Evolutionary conservation across 37 sponge, comb jelly and placozoan genomes (phyloP).

Genomic region (Halisarca cf. caerulea): DNA sequence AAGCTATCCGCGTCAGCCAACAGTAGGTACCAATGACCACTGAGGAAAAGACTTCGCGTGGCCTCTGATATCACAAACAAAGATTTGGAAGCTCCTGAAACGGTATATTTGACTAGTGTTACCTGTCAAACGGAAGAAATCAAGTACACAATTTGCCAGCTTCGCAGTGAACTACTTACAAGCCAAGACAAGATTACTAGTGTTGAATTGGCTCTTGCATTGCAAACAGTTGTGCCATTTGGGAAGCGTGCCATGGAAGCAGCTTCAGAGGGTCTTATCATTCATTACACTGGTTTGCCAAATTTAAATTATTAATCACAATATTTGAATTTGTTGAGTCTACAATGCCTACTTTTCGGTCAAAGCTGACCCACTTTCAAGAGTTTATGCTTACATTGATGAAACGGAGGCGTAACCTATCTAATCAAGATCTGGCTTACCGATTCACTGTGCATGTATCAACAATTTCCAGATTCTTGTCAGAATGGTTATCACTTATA

Average conservation of each 20-base stretch:
- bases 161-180: no score
- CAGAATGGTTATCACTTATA: conserved; percentile 27
- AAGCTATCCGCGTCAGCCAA: no score
- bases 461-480: conserved; percentile 43
- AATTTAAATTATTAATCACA: not conserved
- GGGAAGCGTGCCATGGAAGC: not conserved
- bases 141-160: no score
- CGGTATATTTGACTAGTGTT: not conserved
- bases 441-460: conserved; percentile 47
- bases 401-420: conserved; percentile 36
- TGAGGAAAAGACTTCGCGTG: no score
- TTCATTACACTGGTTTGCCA: not conserved
- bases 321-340: not conserved
- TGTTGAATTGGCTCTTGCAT: not conserved
- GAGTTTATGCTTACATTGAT: conserved; percentile 50
- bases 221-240: not conserved
- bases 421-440: conserved; percentile 46
- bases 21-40: no score
- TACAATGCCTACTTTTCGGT: not conserved
- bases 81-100: not conserved
- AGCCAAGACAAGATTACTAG: no score
- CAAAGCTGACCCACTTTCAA: conserved; percentile 52
- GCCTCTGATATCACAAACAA: not conserved
- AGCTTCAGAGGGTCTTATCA: not conserved
- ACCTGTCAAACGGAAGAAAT: no score